Conservation (phyloP, 2,888 invertebrate genomes). For the Allophyes oxyacanthae region DNA sequence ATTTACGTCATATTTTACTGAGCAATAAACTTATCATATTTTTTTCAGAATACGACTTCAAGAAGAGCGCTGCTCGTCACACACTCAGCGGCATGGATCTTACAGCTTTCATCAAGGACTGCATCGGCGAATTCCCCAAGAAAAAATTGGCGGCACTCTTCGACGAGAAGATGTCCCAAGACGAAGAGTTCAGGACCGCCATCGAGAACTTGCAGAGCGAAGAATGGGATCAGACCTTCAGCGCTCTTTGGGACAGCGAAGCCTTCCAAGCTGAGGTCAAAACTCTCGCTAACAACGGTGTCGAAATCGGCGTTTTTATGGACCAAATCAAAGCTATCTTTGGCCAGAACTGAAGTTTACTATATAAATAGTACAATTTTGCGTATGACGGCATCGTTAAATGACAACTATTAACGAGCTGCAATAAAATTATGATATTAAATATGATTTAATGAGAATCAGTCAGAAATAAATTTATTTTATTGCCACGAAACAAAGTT, state of each 20-base stretch:
- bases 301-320: conserved; percentile 63
- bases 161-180: conserved; percentile 73
- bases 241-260: conserved; percentile 71
- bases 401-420: not conserved
- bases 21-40: not conserved
- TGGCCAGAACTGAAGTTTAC: conserved; percentile 66
- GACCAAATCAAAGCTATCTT: conserved; percentile 71
- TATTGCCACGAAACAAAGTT: conserved; percentile 7
- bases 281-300: conserved; percentile 69
- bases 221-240: conserved; percentile 69
- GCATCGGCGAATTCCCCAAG: conserved; percentile 68
- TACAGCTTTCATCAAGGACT: conserved; percentile 68
- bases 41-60: conserved; percentile 40
- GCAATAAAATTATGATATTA: conserved; percentile 1
- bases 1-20: no score
- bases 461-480: conserved; percentile 14
- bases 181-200: conserved; percentile 72
- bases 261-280: conserved; percentile 70
- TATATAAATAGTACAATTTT: conserved; percentile 10
- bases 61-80: conserved; percentile 51
- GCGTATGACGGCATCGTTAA: not conserved
- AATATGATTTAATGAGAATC: not conserved
- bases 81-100: conserved; percentile 66
- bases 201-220: conserved; percentile 74
- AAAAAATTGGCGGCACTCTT: conserved; percentile 72